A percentile compares a stretch with the other conserved stretches of the same genome.
phyloP scores from a whole-genome alignment of 2,113 vertebrate species.

The Pteropus alecto region DNA sequence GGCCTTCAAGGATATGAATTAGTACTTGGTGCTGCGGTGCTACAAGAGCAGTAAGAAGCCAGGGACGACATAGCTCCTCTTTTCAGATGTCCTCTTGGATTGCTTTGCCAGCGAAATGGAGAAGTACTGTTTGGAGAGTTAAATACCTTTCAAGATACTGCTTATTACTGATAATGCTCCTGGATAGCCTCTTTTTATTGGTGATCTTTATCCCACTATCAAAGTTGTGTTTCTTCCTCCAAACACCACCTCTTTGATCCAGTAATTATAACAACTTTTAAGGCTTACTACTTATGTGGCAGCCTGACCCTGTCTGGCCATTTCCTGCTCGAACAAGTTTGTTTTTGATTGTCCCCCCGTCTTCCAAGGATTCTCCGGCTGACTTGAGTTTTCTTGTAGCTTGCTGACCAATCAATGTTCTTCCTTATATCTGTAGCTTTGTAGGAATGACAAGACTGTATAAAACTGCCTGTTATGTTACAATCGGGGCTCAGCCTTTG shows the following conservation, averaged over 20 bases:
- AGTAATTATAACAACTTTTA: background rate
- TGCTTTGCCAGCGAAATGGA: background rate
- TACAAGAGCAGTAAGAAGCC: background rate
- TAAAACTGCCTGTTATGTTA: too few relatives aligned
- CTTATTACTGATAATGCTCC: background rate
- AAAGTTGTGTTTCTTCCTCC: background rate
- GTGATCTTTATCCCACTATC: background rate
- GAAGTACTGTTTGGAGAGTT: background rate
- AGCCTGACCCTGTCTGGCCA: too few relatives aligned
- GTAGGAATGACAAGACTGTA: too few relatives aligned
- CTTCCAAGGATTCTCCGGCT: too few relatives aligned
- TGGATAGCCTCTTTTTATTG: background rate
- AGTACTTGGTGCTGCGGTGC: background rate
- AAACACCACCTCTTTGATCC: background rate
- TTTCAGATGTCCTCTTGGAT: background rate
- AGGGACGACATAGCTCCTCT: background rate
- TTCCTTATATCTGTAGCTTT: too few relatives aligned
- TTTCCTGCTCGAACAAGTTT: too few relatives aligned
- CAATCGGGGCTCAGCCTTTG: too few relatives aligned
- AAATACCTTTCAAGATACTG: too few relatives aligned
- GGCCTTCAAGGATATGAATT: background rate
- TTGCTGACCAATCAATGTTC: too few relatives aligned
- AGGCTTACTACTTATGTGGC: background rate
- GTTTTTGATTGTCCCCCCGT: too few relatives aligned
- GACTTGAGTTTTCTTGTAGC: too few relatives aligned